Evolutionary conservation across 2,797 vertebrate species (phyloP), one percentile per base, ranked within the genome.

Genomic region (Rhodeus uyekii): DNA sequence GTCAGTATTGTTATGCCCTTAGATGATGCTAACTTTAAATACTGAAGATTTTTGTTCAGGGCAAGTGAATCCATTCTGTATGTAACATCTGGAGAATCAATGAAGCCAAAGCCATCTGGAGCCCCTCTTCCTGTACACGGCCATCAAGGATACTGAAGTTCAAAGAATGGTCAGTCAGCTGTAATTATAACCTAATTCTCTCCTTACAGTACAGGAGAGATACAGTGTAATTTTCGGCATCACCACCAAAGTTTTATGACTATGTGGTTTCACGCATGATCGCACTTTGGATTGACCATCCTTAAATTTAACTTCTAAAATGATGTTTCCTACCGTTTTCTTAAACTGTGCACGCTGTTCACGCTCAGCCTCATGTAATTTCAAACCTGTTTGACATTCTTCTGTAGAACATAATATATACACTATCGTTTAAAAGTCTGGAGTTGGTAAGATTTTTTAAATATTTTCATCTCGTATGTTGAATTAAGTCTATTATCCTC

Each of bases 11-110:
- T 3, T 14, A 3, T 55, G 19, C 12, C 64, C 50, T 60, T 58
- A 71, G 55, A 63, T 60, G 24, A 36, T 27, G 18, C 65, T 60
- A 22, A 36, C 65, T 78, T 74, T 86, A 64, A 83, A 67, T 48
- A 44, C 48, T 34, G 73, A 58, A 60, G 42, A 71, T 38, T 39
- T 36, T 42, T 5, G 24, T 74, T 78, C 44, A 78, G 80, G 76
- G 81, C 63, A 48, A 55, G 76, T 22, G 19, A 79, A 55, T 82
- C 27, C 78, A 78, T 74, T 81, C 68, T 55, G 68, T 61, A 68
- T 2, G 24, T 81, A 83, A 83, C 86, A 88, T 88, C 85, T 87
- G 89, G 82, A 82, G 83, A 87, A 85, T 71, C 77, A 67, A 86
- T 87, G 71, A 86, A 80, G 85, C 72, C 60, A 46, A 73, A 76